Evolutionary conservation across 2,797 vertebrate species (phyloP).

Genomic region (Sternotherus odoratus): DNA sequence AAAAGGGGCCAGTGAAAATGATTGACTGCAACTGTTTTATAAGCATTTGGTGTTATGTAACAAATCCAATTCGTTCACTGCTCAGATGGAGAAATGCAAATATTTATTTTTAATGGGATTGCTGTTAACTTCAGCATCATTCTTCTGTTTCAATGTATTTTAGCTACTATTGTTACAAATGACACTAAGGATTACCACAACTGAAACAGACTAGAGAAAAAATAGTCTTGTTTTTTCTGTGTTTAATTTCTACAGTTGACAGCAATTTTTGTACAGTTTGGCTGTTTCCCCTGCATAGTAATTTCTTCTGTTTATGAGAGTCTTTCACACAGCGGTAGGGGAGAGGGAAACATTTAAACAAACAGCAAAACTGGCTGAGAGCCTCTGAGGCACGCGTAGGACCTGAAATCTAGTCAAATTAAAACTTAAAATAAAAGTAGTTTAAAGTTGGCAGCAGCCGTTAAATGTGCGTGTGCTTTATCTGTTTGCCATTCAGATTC

Average conservation of each 20-base stretch:
- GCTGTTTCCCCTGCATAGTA: neutral
- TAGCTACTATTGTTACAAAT: constrained; percentile 14
- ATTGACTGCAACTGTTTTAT: constrained; percentile 64
- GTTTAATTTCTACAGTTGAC: neutral
- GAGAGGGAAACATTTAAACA: neutral
- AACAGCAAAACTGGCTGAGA: neutral
- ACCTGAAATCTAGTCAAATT: neutral
- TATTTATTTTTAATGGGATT: neutral
- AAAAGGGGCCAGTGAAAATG: constrained; percentile 65
- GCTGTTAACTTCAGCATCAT: neutral
- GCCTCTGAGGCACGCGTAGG: neutral
- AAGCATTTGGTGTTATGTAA: neutral
- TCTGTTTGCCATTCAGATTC: neutral
- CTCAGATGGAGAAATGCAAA: neutral
- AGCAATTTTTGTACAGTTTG: neutral
- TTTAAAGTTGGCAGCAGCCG: neutral
- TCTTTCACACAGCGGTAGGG: neutral
- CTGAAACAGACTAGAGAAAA: neutral
- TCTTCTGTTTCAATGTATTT: constrained; percentile 1
- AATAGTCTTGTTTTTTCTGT: neutral
- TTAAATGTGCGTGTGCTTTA: neutral
- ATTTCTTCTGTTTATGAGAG: neutral
- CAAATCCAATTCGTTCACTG: neutral
- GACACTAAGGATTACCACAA: neutral
- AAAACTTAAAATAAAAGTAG: neutral